A percentile compares a stretch with the other conserved stretches of the same genome.
Evolutionary conservation across 2,888 invertebrate species (phyloP).

Genomic region (Neelides folsomi): DNA sequence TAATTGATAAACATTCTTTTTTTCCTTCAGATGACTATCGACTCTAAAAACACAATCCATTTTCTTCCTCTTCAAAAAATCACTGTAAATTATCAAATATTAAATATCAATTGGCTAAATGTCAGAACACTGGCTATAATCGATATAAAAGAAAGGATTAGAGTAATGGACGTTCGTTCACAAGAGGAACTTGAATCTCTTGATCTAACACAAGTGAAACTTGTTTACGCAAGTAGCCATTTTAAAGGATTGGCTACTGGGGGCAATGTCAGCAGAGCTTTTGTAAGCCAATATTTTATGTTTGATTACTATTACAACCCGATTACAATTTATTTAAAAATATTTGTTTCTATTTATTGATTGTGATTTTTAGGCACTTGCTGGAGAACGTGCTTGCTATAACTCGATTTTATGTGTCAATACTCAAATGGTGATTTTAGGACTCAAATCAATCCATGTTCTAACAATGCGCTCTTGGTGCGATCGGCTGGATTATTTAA

Average conservation of each 20-base stretch:
- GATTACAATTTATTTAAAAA: too few relatives aligned
- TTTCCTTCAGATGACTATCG: slow-evolving; percentile 42
- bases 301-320: too few relatives aligned
- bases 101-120: slow-evolving; percentile 68
- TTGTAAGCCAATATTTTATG: slow-evolving; percentile 44
- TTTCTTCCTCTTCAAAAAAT: slow-evolving; percentile 56
- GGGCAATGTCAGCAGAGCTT: slow-evolving; percentile 72
- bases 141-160: slow-evolving; percentile 71
- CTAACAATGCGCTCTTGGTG: slow-evolving; percentile 43
- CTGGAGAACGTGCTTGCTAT: slow-evolving; percentile 61
- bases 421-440: slow-evolving; percentile 55
- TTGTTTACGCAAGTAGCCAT: slow-evolving; percentile 76
- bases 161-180: slow-evolving; percentile 75
- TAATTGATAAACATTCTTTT: background rate
- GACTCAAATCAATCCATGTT: slow-evolving; percentile 50
- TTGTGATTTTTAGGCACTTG: slow-evolving; percentile 44
- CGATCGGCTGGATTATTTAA: slow-evolving; percentile 41
- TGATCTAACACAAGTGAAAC: slow-evolving; percentile 63
- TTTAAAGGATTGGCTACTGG: slow-evolving; percentile 88
- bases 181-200: slow-evolving; percentile 73
- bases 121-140: slow-evolving; percentile 68
- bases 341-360: too few relatives aligned
- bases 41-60: slow-evolving; percentile 45
- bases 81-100: slow-evolving; percentile 55
- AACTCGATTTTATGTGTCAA: slow-evolving; percentile 56